These are phyloP conservation scores for Xylophagus ater DNA, from an alignment of 2,888 invertebrate species.

Conservation along the genomic window DNA sequence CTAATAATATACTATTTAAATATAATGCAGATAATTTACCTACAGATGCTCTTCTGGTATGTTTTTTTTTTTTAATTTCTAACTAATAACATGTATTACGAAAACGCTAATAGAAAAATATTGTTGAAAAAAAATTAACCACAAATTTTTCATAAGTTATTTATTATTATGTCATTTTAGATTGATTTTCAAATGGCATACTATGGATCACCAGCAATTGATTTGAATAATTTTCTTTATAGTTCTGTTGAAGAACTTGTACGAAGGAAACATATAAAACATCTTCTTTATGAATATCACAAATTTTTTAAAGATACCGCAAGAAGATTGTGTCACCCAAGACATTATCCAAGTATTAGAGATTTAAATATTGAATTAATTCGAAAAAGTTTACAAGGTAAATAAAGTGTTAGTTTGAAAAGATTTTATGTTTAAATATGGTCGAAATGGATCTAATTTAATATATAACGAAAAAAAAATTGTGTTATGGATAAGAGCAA, in stretches of 20 bases:
- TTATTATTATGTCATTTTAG: slow-evolving; percentile 19
- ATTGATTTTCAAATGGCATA: slow-evolving; percentile 36
- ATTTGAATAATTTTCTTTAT: slow-evolving; percentile 33
- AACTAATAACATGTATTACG: not conserved
- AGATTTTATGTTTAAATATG: too few species aligned
- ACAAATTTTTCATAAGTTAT: not conserved
- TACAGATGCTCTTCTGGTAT: slow-evolving; percentile 32
- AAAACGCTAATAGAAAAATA: not conserved
- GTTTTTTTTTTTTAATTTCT: slow-evolving; percentile 6
- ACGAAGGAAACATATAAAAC: slow-evolving; percentile 32
- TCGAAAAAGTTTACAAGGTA: slow-evolving; percentile 33
- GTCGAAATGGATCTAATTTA: too few species aligned
- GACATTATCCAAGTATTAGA: slow-evolving; percentile 31
- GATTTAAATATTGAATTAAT: slow-evolving; percentile 34
- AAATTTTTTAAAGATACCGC: slow-evolving; percentile 28
- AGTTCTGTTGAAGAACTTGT: slow-evolving; percentile 36
- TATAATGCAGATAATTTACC: slow-evolving; percentile 30
- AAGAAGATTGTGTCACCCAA: slow-evolving; percentile 28
- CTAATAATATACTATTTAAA: slow-evolving; percentile 35
- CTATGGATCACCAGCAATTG: slow-evolving; percentile 35
- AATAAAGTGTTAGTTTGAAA: too few species aligned
- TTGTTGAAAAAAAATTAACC: not conserved
- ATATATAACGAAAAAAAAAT: too few species aligned
- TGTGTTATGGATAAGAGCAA: too few species aligned
- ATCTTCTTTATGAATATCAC: slow-evolving; percentile 33